Evolutionary conservation across 2,113 vertebrate species (phyloP).

Genomic region (Gambusia holbrooki): DNA sequence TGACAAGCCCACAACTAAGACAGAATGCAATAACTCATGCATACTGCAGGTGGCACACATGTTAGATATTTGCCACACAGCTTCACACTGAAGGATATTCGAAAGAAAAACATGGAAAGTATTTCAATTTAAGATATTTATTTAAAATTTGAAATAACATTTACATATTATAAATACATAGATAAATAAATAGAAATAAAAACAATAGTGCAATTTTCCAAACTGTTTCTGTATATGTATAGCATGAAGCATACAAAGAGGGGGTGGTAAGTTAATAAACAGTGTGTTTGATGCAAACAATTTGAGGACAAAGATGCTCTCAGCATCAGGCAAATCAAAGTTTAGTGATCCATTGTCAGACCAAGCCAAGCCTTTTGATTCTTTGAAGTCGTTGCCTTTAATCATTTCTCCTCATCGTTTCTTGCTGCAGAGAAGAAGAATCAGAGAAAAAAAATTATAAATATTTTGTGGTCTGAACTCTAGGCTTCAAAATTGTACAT

Average conservation of each 20-base stretch:
- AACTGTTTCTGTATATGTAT: background rate
- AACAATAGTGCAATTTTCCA: background rate
- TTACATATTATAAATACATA: constrained; percentile 16
- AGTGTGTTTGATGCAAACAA: constrained; percentile 67
- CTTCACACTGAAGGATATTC: too few species aligned
- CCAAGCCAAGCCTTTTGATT: constrained; percentile 9
- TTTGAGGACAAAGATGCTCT: background rate
- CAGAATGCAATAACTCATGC: too few species aligned
- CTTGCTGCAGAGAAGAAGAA: constrained; percentile 33
- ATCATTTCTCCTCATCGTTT: constrained; percentile 26
- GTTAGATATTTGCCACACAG: too few species aligned
- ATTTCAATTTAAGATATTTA: background rate
- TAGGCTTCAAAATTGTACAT: background rate
- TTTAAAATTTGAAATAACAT: background rate
- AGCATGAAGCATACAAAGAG: background rate
- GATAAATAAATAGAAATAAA: constrained; percentile 3
- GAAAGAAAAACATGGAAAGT: background rate
- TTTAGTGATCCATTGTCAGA: background rate
- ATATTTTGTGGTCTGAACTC: constrained; percentile 2
- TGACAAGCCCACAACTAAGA: too few species aligned
- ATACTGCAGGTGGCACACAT: too few species aligned
- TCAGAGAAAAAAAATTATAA: constrained; percentile 5
- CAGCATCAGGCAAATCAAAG: background rate
- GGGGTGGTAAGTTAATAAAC: background rate
- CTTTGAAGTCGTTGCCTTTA: background rate